Base-by-base conservation (phyloP, 2,888 invertebrate species). In the Patella caerulea region DNA sequence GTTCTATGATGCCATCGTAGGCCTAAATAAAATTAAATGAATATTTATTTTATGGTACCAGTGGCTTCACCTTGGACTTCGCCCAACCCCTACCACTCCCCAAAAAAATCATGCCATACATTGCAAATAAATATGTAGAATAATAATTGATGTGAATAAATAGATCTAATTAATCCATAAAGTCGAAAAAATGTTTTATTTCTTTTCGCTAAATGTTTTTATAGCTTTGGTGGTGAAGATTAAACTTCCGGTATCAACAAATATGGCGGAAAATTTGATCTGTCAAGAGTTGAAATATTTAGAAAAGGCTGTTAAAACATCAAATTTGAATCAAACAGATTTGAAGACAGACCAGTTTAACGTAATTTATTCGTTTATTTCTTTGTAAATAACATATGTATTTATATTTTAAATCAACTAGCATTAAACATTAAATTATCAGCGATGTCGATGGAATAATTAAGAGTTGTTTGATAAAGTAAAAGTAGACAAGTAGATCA, bases 181-280 rank as follows among this genome's bases (percentile, higher is more conserved):
- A 34, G 34, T 4, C 34, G 34, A 34, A 34, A 45, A 45, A 45
- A 9, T 45, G 45, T 7, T 45, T 45, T 45, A 1, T 45, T 5
- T 45, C 45, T 7, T 45, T 45, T 45, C 5, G 4, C 1, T 45
- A 9, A 45, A 45, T n/a, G n/a, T 9, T 45, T 45, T 1, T 9
- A 45, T 45, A 45, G 9, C 9, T 45, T 1, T 45, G 45, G 45
- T 9, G 45, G 9, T 45, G 65, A 24, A 65, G 9, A 65, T 24
- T 65, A 12, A 19, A 19, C 19, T 19, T 65, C 24, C 19, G 24
- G 11, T 65, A 24, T 65, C 29, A 24, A 45, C 71, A 74, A 74
- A 59, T 56, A 79, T 81, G 79, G 81, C 81, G 81, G 81, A 54
- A 75, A 79, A 81, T 77, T 73, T 74, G 75, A 81, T 77, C 17